These are phyloP conservation scores for Amia ocellicauda DNA, from an alignment of 2,113 vertebrate genomes.

Conservation along the genomic window DNA sequence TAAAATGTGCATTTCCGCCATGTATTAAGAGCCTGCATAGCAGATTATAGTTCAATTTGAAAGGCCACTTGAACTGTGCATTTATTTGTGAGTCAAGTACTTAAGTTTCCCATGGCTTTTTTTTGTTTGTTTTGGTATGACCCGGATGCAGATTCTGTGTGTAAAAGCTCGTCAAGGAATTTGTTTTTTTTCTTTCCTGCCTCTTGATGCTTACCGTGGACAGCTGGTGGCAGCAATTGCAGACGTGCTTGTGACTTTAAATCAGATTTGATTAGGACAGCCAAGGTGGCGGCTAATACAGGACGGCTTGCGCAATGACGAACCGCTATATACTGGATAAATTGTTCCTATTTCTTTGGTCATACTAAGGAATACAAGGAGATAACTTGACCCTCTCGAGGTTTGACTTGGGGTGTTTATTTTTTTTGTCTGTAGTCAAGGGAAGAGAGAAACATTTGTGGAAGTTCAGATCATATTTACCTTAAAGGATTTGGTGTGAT, in stretches of 20 bases:
- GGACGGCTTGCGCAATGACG: not conserved
- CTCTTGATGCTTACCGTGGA: not conserved
- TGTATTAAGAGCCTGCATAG: too few relatives aligned
- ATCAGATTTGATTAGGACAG: constrained; percentile 8
- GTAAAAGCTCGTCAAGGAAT: not conserved
- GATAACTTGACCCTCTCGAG: not conserved
- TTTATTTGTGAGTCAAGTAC: too few relatives aligned
- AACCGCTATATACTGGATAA: constrained; percentile 4
- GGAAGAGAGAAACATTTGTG: not conserved
- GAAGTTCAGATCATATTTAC: constrained; percentile 3
- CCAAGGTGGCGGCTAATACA: not conserved
- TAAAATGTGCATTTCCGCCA: too few relatives aligned
- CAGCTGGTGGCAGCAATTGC: constrained; percentile 4
- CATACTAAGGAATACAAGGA: not conserved
- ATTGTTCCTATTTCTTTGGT: not conserved
- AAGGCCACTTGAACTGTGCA: too few relatives aligned
- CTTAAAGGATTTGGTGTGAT: constrained; percentile 8
- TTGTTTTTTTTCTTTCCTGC: not conserved
- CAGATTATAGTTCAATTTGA: too few relatives aligned
- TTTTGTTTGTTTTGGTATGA: too few relatives aligned
- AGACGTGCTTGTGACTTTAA: constrained; percentile 7
- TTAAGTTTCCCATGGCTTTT: not conserved
- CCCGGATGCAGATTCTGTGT: not conserved
- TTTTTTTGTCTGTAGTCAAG: not conserved
- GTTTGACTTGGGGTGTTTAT: not conserved